These are phyloP conservation scores for Melinaea menophilus DNA, from an alignment of 2,888 invertebrate genomes.

Conservation along the genomic window DNA sequence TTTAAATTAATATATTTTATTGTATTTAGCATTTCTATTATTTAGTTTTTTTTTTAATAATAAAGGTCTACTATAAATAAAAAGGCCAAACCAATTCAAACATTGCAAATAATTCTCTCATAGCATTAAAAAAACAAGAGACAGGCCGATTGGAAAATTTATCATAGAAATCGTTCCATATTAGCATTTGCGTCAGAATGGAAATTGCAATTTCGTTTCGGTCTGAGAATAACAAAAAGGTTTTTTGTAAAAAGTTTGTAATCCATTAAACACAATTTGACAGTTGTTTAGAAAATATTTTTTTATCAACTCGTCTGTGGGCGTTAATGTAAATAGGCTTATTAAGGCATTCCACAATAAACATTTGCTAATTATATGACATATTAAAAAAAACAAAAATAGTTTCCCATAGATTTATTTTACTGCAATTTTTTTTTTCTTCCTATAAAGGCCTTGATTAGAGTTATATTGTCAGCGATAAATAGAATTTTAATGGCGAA, in stretches of 20 bases:
- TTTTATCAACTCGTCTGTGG: not conserved
- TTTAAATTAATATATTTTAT: not conserved
- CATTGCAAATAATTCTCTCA: not conserved
- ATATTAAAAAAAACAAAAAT: too few species aligned
- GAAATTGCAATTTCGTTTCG: constrained; percentile 10
- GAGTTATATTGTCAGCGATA: too few species aligned
- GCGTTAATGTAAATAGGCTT: not conserved
- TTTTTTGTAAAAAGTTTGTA: constrained; percentile 5
- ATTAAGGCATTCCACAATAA: too few species aligned
- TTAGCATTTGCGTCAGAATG: constrained; percentile 21
- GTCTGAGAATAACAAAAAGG: constrained; percentile 4
- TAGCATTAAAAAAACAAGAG: constrained; percentile 6
- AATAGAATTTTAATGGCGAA: too few species aligned
- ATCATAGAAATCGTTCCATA: constrained; percentile 21
- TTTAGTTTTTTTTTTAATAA: too few species aligned
- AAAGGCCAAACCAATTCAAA: constrained; percentile 1
- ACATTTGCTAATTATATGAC: too few species aligned
- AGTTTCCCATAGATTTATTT: too few species aligned
- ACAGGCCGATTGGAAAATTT: constrained; percentile 16
- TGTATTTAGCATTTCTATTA: not conserved
- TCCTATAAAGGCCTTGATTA: too few species aligned
- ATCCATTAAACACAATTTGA: not conserved
- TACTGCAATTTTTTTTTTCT: too few species aligned
- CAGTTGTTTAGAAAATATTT: not conserved
- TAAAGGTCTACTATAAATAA: not conserved